Base-by-base conservation (phyloP, 2,797 vertebrate species). In the Pipistrellus pipistrellus region DNA sequence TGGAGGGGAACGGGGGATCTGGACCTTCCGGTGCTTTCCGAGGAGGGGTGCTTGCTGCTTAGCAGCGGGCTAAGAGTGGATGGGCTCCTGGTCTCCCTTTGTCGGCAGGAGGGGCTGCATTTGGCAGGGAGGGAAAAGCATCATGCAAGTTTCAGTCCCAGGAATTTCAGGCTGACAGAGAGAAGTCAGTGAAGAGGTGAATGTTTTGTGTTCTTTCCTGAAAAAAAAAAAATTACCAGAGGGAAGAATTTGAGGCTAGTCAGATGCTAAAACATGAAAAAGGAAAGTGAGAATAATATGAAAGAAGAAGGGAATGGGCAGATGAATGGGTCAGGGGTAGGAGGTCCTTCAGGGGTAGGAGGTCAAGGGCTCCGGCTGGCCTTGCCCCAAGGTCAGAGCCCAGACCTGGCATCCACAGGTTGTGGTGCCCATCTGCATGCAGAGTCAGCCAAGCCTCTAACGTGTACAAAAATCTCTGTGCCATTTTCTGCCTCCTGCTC, bases 21-120 rank as follows among this genome's bases (percentile, higher is more conserved):
- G 80, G 82, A 93, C 92, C 98, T 97, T 97, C 92, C 85, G 96
- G 97, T 88, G 92, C 90, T 97, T 97, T 85, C 93, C 90, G 96
- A 97, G 95, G 95, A 97, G 95, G 93, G 96, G 85, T 88, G 93
- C 95, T 97, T 97, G 89, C 94, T 97, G 80, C 90, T 91, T 77
- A 64, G 59, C 46, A 75, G 9, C 4, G 10, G 48, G 13, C 38
- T 51, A 10, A 81, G 21, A 17, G 57, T 59, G 10, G 25, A 38
- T 55, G 57, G 62, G 44, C 80, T 85, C 82, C 6, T 12, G 35
- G 69, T 9, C 32, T 92, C 8, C 66, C 23, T 96, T 27, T 53
- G 5, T 46, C 68, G 84, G 41, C 46, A n/a, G 30, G n/a, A n/a
- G 10, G 15, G 48, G 35, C 38, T 69, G 30, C 8, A 6, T 51